phyloP scores from a whole-genome alignment of 2,888 invertebrate species.

The Barypeithes pellucidus region DNA sequence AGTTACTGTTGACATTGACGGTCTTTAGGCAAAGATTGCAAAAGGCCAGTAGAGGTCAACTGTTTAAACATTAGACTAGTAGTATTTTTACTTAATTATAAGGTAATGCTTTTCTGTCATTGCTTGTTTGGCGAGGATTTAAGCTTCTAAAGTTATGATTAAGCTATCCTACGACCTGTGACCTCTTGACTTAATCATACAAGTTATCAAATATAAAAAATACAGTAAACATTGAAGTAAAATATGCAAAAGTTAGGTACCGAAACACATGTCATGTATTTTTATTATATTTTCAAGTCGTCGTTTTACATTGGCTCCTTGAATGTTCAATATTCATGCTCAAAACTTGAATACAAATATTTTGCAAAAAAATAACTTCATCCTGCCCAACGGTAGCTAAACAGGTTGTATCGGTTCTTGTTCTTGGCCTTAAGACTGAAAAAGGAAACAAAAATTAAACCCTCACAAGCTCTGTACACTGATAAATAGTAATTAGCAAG shows the following conservation, averaged over 20 bases:
- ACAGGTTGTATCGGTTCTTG: constrained; percentile 66
- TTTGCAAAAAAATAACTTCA: constrained; percentile 55
- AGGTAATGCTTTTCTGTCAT: constrained; percentile 27
- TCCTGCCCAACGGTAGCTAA: constrained; percentile 63
- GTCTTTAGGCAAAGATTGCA: constrained; percentile 70
- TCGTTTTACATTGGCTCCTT: constrained; percentile 49
- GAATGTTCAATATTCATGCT: constrained; percentile 48
- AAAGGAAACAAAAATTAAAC: constrained; percentile 63
- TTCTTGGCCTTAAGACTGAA: constrained; percentile 62
- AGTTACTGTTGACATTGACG: constrained; percentile 72
- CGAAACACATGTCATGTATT: constrained; percentile 15
- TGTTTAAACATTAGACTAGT: constrained; percentile 63
- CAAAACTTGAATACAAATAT: constrained; percentile 44
- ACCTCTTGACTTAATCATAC: constrained; percentile 62
- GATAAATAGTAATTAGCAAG: constrained; percentile 66
- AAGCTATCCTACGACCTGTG: constrained; percentile 64
- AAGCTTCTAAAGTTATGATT: constrained; percentile 45
- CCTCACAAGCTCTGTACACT: constrained; percentile 54
- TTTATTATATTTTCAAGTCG: neutral
- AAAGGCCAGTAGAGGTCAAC: constrained; percentile 71
- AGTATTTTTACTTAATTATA: constrained; percentile 17
- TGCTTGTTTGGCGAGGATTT: constrained; percentile 33
- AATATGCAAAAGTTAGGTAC: neutral
- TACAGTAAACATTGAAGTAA: neutral
- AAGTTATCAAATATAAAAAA: constrained; percentile 57